Percentiles rank a stretch among this genome's conserved stretches.
These are phyloP conservation scores for Oxyruncus cristatus DNA, from an alignment of 2,113 vertebrate genomes.

Conservation along the genomic window DNA sequence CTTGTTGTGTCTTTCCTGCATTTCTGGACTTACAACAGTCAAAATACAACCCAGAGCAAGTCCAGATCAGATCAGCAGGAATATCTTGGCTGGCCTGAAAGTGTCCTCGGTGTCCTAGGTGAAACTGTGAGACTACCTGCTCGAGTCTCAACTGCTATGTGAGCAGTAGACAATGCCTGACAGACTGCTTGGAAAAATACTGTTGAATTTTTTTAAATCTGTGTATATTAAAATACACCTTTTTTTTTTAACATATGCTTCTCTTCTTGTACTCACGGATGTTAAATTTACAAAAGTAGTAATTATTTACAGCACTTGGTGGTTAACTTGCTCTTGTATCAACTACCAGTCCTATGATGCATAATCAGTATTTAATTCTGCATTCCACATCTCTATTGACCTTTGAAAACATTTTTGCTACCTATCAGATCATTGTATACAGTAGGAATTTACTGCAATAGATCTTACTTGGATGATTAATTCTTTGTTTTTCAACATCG, in stretches of 20 bases:
- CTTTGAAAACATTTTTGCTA: slow-evolving; percentile 3
- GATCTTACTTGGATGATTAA: background rate
- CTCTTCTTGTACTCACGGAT: background rate
- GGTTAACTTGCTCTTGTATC: background rate
- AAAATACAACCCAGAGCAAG: background rate
- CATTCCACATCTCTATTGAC: slow-evolving; percentile 30
- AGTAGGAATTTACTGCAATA: background rate
- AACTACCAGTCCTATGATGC: background rate
- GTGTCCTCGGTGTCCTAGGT: background rate
- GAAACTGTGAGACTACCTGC: background rate
- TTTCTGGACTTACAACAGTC: background rate
- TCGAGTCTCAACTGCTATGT: accelerated
- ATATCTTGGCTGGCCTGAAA: background rate
- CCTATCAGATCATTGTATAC: background rate
- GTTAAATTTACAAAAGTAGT: background rate
- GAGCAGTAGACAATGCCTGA: background rate
- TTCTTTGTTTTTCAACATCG: background rate
- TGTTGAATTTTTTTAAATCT: background rate
- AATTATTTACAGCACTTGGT: slow-evolving; percentile 18
- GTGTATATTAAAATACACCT: background rate
- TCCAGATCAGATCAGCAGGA: background rate
- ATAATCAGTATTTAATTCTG: slow-evolving; percentile 17
- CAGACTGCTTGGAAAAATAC: background rate
- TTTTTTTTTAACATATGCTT: background rate
- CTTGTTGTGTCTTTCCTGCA: background rate